Conservation (phyloP, 2,113 vertebrate species). For the Caracal caracal region DNA sequence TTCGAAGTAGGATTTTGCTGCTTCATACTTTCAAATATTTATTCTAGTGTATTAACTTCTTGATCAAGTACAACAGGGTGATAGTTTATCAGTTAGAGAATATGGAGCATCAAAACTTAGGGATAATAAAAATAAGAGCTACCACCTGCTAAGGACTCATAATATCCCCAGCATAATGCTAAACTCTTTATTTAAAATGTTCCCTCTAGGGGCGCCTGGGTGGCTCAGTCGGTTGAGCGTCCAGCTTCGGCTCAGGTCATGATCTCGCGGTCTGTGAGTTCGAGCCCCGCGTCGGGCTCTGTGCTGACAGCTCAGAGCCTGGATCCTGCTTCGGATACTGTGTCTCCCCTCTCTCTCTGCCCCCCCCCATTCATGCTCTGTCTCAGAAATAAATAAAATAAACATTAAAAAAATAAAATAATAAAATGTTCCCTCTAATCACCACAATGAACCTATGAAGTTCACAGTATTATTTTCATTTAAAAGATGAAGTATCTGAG, state of each 20-base stretch:
- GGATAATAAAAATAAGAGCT: background rate
- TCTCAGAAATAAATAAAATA: no score
- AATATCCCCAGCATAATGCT: background rate
- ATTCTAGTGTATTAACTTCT: background rate
- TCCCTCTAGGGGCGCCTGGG: background rate
- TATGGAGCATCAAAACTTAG: background rate
- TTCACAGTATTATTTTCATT: background rate
- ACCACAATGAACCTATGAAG: background rate
- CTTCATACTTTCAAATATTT: constrained; percentile 23
- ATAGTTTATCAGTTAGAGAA: background rate
- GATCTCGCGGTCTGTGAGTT: no score
- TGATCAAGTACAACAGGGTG: background rate
- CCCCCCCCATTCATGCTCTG: no score
- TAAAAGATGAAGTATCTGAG: background rate
- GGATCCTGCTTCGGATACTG: no score
- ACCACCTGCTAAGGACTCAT: background rate
- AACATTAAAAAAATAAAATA: no score
- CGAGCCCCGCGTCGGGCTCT: no score
- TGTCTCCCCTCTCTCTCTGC: no score
- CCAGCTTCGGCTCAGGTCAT: no score
- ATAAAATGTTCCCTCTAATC: background rate
- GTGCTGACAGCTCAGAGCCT: no score
- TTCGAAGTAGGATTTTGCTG: background rate
- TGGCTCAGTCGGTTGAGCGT: no score
- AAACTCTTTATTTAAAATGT: background rate